Conservation (phyloP, 2,797 vertebrate species). For the Sebastes oblongus region DNA sequence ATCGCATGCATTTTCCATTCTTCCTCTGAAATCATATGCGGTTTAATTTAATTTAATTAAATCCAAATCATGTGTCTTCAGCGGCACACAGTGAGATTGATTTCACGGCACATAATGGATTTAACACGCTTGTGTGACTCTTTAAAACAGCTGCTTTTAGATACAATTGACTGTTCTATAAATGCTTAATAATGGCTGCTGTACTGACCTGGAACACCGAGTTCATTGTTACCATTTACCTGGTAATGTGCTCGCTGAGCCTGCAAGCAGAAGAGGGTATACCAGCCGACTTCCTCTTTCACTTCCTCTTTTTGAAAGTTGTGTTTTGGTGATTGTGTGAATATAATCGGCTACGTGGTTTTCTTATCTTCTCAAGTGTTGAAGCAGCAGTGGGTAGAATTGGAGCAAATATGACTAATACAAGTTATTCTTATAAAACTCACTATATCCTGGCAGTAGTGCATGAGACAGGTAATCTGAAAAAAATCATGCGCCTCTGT, state of each 20-base stretch:
- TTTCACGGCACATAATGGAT: constrained; percentile 21
- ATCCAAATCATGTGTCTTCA: constrained; percentile 6
- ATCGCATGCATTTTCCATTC: neutral
- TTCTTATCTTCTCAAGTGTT: neutral
- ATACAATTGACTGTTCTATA: neutral
- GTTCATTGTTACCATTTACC: neutral
- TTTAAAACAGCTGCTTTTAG: neutral
- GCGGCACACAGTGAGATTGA: neutral
- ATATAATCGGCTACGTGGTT: neutral
- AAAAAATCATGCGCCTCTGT: too few relatives aligned
- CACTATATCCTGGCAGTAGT: too few relatives aligned
- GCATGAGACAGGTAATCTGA: too few relatives aligned
- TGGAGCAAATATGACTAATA: too few relatives aligned
- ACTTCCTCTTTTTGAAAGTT: neutral
- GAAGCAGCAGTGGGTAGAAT: too few relatives aligned
- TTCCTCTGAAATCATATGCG: neutral
- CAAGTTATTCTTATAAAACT: too few relatives aligned
- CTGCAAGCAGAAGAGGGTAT: neutral
- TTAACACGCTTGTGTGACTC: neutral
- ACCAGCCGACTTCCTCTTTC: neutral
- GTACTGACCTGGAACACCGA: constrained; percentile 6
- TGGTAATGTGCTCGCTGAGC: neutral
- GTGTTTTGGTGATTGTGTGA: neutral
- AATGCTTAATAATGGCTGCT: neutral
- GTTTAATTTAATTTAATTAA: constrained; percentile 17